Percentiles rank a stretch among this genome's conserved stretches.
Conservation (phyloP, 2,113 vertebrate species). For the Rhagologus leucostigma region DNA sequence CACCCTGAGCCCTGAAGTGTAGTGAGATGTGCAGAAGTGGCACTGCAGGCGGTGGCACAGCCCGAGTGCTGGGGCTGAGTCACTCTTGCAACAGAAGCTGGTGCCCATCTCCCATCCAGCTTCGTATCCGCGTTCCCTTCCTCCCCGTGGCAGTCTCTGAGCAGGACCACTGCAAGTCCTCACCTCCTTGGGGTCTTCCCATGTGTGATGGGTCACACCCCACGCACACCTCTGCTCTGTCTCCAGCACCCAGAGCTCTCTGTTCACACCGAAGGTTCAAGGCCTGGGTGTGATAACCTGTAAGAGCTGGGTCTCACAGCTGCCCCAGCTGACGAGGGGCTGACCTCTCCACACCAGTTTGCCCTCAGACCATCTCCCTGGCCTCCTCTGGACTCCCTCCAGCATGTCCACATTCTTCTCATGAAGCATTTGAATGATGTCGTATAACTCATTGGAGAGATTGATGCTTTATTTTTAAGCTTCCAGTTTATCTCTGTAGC, state of each 20-base stretch:
- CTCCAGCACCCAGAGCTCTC: not conserved
- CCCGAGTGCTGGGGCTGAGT: not conserved
- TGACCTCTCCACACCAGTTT: not conserved
- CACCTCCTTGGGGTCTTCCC: not conserved
- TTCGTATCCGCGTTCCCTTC: fast-evolving
- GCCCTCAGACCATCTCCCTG: not conserved
- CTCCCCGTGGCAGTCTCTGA: not conserved
- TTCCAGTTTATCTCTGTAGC: not conserved
- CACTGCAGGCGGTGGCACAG: not conserved
- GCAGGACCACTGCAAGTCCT: not conserved
- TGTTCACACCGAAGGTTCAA: fast-evolving
- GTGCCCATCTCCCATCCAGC: not conserved
- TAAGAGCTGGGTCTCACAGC: not conserved
- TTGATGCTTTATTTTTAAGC: not conserved
- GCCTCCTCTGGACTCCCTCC: not conserved
- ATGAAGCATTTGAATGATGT: not conserved
- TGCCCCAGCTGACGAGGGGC: not conserved
- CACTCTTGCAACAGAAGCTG: not conserved
- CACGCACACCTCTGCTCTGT: fast-evolving
- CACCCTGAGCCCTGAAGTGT: not conserved
- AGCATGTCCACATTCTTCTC: not conserved
- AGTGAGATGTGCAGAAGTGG: not conserved
- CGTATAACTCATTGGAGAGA: fast-evolving
- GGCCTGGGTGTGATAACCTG: not conserved
- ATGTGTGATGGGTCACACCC: fast-evolving